phyloP scores from a whole-genome alignment of 2,113 vertebrate genomes.

The Hipposideros armiger region DNA sequence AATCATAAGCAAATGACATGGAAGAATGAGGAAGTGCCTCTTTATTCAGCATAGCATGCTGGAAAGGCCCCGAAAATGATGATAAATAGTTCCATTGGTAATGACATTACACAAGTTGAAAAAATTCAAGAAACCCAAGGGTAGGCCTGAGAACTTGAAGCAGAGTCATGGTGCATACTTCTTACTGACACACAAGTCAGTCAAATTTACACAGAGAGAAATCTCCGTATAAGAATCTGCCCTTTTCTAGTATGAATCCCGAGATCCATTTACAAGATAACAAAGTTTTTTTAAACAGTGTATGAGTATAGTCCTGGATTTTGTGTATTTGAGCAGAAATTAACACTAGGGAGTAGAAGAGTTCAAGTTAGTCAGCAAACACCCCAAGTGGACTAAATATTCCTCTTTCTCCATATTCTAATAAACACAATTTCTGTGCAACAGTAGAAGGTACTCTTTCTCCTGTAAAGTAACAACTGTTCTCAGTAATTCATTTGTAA shows the following conservation, averaged over 20 bases:
- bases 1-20: neutral
- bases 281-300: neutral
- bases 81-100: neutral
- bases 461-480: neutral
- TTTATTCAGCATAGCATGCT: neutral
- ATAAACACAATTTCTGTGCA: neutral
- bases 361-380: neutral
- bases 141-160: neutral
- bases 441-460: neutral
- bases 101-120: neutral
- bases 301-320: neutral
- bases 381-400: neutral
- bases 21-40: neutral
- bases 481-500: neutral
- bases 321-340: neutral
- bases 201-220: neutral
- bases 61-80: neutral
- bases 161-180: too few relatives aligned
- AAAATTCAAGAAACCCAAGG: neutral
- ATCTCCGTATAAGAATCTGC: neutral
- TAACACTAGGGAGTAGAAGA: neutral
- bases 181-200: neutral
- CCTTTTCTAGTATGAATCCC: neutral
- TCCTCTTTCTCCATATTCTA: neutral
- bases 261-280: neutral